Evolutionary conservation across 2,113 vertebrate genomes (phyloP).

Genomic region (Pycnonotus jocosus): DNA sequence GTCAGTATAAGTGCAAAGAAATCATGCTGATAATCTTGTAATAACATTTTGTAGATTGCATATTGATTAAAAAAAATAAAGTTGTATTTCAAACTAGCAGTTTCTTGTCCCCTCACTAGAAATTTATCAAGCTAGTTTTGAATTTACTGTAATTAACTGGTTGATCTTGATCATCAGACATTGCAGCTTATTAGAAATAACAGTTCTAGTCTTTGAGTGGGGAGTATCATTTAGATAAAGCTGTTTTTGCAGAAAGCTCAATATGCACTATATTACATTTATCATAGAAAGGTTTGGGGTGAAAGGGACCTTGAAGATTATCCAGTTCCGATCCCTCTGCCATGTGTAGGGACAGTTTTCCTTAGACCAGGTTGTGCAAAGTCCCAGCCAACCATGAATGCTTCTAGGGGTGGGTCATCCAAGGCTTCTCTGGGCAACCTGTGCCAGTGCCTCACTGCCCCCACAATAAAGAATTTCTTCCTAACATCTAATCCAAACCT

Average conservation of each 20-base stretch:
- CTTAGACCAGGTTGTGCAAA: not conserved
- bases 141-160: not conserved
- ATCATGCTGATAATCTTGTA: conserved; percentile 64
- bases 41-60: conserved; percentile 71
- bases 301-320: not conserved
- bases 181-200: not conserved
- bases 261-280: not conserved
- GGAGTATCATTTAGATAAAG: not conserved
- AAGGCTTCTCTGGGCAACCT: not conserved
- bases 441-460: not conserved
- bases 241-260: not conserved
- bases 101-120: conserved; percentile 1
- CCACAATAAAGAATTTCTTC: not conserved
- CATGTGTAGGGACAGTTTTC: not conserved
- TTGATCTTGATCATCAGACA: not conserved
- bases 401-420: not conserved
- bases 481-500: not conserved
- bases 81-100: conserved; percentile 62
- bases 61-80: conserved; percentile 78
- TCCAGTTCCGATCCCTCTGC: not conserved
- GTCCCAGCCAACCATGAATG: not conserved
- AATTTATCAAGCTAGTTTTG: not conserved
- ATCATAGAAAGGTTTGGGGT: not conserved
- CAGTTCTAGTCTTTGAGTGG: not conserved
- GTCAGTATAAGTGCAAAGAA: conserved; percentile 49